phyloP scores from a whole-genome alignment of 1,140 invertebrate species.

The Aricia agestis region DNA sequence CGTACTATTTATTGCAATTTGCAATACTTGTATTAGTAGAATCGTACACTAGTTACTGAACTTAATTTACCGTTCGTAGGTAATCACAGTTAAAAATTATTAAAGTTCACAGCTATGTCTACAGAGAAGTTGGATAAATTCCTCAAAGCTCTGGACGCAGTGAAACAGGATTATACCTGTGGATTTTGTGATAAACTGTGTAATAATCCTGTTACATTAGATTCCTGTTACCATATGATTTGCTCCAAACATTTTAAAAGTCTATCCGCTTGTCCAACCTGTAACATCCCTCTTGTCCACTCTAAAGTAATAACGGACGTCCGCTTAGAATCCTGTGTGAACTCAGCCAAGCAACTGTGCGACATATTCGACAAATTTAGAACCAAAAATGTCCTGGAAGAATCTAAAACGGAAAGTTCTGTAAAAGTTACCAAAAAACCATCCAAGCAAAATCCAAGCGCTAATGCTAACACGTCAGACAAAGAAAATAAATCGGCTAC shows the following conservation, averaged over 20 bases:
- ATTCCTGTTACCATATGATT: constrained; percentile 62
- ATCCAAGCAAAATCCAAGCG: constrained; percentile 10
- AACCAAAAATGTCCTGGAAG: constrained; percentile 18
- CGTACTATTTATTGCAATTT: too few species aligned
- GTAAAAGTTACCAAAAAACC: constrained; percentile 18
- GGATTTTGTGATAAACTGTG: constrained; percentile 52
- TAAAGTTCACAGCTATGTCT: constrained; percentile 34
- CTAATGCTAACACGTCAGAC: neutral
- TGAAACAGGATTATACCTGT: constrained; percentile 58
- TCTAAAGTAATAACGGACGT: constrained; percentile 41
- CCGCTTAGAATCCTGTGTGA: constrained; percentile 36
- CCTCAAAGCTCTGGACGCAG: constrained; percentile 48
- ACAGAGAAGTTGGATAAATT: constrained; percentile 40
- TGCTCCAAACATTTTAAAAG: constrained; percentile 52
- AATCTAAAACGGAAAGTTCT: constrained; percentile 18
- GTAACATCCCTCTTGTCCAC: constrained; percentile 42
- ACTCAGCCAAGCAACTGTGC: constrained; percentile 43
- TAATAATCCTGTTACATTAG: constrained; percentile 53
- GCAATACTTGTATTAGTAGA: too few species aligned
- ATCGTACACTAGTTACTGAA: too few species aligned
- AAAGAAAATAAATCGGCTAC: constrained; percentile 32
- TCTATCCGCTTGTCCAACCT: constrained; percentile 51
- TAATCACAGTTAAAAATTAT: too few species aligned
- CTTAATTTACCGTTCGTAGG: too few species aligned
- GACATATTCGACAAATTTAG: constrained; percentile 43